Conservation (phyloP, 2,888 invertebrate genomes). For the Smittia sp. region DNA sequence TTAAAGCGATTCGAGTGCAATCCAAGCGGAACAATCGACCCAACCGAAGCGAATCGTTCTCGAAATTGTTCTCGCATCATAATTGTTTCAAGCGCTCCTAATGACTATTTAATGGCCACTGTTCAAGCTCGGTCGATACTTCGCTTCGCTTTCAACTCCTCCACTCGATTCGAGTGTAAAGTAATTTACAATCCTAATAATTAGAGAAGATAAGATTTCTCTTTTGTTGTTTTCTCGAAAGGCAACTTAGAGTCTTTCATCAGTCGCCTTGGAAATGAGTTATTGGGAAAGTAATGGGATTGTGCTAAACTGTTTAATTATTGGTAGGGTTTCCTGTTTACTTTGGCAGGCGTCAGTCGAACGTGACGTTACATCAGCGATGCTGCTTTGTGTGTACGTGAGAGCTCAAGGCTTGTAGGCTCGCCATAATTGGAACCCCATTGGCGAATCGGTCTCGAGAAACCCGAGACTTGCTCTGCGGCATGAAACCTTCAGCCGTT, state of each 20-base stretch:
- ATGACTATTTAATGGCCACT: background rate
- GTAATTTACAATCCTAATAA: constrained; percentile 35
- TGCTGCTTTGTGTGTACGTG: no score
- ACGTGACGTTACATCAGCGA: no score
- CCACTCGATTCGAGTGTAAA: background rate
- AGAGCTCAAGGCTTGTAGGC: no score
- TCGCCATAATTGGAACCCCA: no score
- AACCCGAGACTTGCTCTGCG: no score
- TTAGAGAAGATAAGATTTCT: constrained; percentile 17
- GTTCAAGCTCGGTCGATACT: background rate
- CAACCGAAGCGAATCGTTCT: no score
- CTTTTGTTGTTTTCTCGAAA: constrained; percentile 13
- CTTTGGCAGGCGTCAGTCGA: background rate
- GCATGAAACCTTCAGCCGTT: no score
- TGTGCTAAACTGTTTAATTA: background rate
- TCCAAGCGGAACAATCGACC: no score
- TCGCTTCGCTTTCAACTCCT: background rate
- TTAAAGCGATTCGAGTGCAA: no score
- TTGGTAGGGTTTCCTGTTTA: background rate
- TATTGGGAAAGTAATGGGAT: background rate
- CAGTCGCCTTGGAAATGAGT: background rate
- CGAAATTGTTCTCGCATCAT: no score
- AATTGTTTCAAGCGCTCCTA: constrained; percentile 10
- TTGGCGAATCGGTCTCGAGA: no score
- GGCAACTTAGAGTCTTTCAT: constrained; percentile 18